Evolutionary conservation across 2,888 invertebrate genomes (phyloP).

Genomic region (Pasiphila rectangulata): DNA sequence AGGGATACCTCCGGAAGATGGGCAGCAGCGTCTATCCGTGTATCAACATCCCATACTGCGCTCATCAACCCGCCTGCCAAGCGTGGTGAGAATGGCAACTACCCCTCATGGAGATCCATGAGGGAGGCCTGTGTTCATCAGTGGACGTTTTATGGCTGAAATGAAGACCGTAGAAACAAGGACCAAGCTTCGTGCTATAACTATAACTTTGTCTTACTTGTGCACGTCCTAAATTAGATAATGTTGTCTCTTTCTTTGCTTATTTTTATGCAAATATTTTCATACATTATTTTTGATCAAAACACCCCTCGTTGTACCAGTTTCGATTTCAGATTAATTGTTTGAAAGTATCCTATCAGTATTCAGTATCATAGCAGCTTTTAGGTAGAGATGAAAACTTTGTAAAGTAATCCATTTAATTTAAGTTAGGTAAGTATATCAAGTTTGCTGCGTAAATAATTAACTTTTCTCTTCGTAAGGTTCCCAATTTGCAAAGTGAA

Average conservation of each 20-base stretch:
- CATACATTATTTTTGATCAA: slow-evolving; percentile 1
- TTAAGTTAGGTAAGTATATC: slow-evolving; percentile 1
- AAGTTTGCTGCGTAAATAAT: slow-evolving; percentile 12
- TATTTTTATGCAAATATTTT: background rate
- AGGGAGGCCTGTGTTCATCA: too few relatives aligned
- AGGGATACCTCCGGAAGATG: too few relatives aligned
- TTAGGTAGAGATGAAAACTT: background rate
- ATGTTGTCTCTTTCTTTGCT: slow-evolving; percentile 16
- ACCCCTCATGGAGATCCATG: too few relatives aligned
- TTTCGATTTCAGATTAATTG: slow-evolving; percentile 1
- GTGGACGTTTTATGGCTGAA: too few relatives aligned
- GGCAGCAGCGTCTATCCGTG: too few relatives aligned
- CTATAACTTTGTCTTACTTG: too few relatives aligned
- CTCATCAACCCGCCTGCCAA: too few relatives aligned
- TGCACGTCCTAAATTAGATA: too few relatives aligned
- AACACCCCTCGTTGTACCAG: slow-evolving; percentile 5
- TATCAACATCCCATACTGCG: too few relatives aligned
- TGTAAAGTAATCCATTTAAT: slow-evolving; percentile 3
- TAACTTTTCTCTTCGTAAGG: slow-evolving; percentile 5
- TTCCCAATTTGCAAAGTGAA: slow-evolving; percentile 7
- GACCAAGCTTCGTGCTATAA: too few relatives aligned
- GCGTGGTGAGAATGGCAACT: too few relatives aligned
- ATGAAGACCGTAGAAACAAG: too few relatives aligned
- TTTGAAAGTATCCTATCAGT: background rate
- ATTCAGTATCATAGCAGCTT: slow-evolving; percentile 1